Percentiles rank a stretch among this genome's conserved stretches.
These are phyloP conservation scores for Hypsibius dujardini DNA, from an alignment of 1,140 invertebrate species.

Conservation along the genomic window DNA sequence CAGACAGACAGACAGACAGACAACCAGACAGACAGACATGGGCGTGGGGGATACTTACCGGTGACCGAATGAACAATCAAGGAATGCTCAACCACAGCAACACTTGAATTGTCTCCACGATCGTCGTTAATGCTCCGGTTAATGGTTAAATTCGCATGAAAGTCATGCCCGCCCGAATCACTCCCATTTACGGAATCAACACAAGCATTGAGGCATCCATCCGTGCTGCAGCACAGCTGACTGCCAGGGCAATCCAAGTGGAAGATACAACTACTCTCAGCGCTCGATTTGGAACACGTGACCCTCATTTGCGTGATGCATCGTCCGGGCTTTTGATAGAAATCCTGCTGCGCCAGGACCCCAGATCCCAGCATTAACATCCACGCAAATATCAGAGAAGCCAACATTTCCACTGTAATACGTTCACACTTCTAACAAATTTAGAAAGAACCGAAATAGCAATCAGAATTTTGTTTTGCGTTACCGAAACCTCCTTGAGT, in stretches of 20 bases:
- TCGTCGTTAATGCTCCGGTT: background rate
- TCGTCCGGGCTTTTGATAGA: background rate
- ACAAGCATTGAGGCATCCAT: conserved; percentile 11
- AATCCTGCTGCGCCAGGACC: background rate
- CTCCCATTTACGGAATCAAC: background rate
- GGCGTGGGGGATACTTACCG: background rate
- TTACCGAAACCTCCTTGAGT: too few species aligned
- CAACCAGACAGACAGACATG: background rate
- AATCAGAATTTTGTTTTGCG: too few species aligned
- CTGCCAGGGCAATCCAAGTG: background rate
- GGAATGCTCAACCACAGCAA: too few species aligned
- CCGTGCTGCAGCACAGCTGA: background rate
- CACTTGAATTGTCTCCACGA: too few species aligned
- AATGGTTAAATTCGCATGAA: background rate
- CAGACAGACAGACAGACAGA: too few species aligned
- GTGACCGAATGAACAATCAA: too few species aligned
- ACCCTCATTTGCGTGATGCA: background rate
- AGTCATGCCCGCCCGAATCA: background rate
- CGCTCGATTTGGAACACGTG: background rate
- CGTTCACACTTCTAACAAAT: too few species aligned
- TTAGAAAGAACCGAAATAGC: too few species aligned
- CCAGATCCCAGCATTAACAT: background rate
- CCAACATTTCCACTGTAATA: too few species aligned
- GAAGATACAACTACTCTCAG: background rate
- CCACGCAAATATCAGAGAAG: too few species aligned